A percentile compares a stretch with the other conserved stretches of the same genome.
Conservation (phyloP, 2,888 invertebrate genomes). For the Charanyca ferruginea region DNA sequence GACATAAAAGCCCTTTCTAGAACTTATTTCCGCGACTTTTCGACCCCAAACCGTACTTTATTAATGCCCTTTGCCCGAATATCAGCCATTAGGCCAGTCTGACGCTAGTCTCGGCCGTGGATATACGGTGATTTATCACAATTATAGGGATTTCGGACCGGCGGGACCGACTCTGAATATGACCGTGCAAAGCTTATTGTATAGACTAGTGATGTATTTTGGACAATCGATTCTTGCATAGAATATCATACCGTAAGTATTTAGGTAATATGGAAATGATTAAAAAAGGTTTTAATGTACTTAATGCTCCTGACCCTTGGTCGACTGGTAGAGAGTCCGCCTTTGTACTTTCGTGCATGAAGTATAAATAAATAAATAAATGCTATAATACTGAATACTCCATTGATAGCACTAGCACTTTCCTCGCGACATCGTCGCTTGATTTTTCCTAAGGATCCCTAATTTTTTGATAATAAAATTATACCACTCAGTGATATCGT, state of each 20-base stretch:
- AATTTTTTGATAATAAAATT: too few relatives aligned
- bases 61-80: conserved; percentile 77
- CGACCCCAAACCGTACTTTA: conserved; percentile 77
- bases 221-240: conserved; percentile 9
- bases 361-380: too few relatives aligned
- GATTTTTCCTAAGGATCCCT: too few relatives aligned
- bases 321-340: too few relatives aligned
- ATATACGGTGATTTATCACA: conserved; percentile 87
- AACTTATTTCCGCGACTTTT: conserved; percentile 69
- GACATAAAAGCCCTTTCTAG: conserved; percentile 49
- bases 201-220: conserved; percentile 16
- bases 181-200: conserved; percentile 50
- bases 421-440: too few relatives aligned
- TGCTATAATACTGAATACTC: too few relatives aligned
- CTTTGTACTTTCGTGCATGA: too few relatives aligned
- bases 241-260: not conserved
- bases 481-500: too few relatives aligned
- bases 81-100: conserved; percentile 85
- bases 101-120: conserved; percentile 76
- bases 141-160: conserved; percentile 80
- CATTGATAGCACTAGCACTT: too few relatives aligned
- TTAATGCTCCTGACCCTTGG: too few relatives aligned
- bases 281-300: too few relatives aligned
- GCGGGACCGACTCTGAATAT: conserved; percentile 63
- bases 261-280: too few relatives aligned